Evolutionary conservation across 2,888 invertebrate genomes (phyloP), one percentile per base, ranked within the genome.

Genomic region (Parnassius smintheus): DNA sequence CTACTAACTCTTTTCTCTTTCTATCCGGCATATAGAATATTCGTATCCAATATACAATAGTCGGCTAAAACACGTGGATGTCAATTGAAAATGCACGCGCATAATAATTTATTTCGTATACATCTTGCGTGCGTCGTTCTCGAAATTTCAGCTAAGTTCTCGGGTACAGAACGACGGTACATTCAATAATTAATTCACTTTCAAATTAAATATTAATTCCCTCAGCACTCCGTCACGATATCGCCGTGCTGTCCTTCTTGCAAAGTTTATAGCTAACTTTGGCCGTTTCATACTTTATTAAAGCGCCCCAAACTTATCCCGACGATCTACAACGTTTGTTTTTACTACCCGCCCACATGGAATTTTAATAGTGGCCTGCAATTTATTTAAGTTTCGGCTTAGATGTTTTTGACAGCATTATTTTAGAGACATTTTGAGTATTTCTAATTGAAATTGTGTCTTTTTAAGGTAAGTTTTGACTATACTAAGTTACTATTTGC

Each of bases 231-330:
- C 25, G 50, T 50, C 51, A 54, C 58, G 42, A 12, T 44, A 49
- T n/a, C 56, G 51, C 41, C 61, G 50, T n/a, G 46, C 44, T 13
- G 25, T 22, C 53, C 13, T 49, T 51, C 51, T 35, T 50, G 55
- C 46, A 48, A 60, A 60, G 18, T 60, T 60, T 60, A 60, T 50
- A n/a, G 44, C 60, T 25, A 55, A 55, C 45, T 44, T 56, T 51
- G 56, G 50, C 41, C 61, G 13, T 13, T 44, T 61, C 61, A 61
- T 61, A 61, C 25, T 61, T 61, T 61, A 56, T 61, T 61, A 35
- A 61, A 22, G 22, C 56, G 46, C 46, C 52, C 44, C 56, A 35
- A 51, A 42, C 44, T 42, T 22, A 55, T 50, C 25, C 61, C 45
- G 8, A 42, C 49, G 55, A 55, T 60, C 42, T 48, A 35, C 25